Evolutionary conservation across 2,888 invertebrate genomes (phyloP).

Genomic region (Erannis defoliaria): DNA sequence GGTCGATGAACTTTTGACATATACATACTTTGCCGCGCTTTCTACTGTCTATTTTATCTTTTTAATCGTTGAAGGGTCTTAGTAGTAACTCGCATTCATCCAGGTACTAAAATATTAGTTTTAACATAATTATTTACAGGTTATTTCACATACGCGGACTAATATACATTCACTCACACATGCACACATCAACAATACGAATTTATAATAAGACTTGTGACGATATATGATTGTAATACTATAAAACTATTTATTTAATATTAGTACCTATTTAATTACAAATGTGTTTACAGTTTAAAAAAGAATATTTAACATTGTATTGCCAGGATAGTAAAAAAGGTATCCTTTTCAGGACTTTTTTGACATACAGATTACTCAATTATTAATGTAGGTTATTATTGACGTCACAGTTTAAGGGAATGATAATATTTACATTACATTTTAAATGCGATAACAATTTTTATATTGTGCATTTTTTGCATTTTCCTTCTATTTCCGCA

Average conservation of each 20-base stretch:
- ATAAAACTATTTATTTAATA: slow-evolving; percentile 19
- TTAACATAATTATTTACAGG: slow-evolving; percentile 41
- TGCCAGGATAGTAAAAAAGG: too few relatives aligned
- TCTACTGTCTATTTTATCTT: slow-evolving; percentile 27
- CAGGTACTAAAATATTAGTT: slow-evolving; percentile 33
- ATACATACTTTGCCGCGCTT: slow-evolving; percentile 39
- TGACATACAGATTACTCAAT: neutral
- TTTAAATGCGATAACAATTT: slow-evolving; percentile 7
- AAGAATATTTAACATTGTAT: neutral
- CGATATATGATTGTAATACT: slow-evolving; percentile 30
- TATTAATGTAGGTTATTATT: neutral
- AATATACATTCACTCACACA: slow-evolving; percentile 15
- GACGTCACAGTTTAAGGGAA: neutral
- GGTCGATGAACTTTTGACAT: slow-evolving; percentile 45
- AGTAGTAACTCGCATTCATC: slow-evolving; percentile 20
- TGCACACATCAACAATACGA: slow-evolving; percentile 32
- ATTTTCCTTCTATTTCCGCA: too few relatives aligned
- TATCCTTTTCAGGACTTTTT: neutral
- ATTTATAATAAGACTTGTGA: slow-evolving; percentile 37
- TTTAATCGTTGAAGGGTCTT: slow-evolving; percentile 21
- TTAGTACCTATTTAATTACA: slow-evolving; percentile 28
- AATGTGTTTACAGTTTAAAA: slow-evolving; percentile 16
- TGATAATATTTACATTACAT: slow-evolving; percentile 3
- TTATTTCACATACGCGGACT: slow-evolving; percentile 9
- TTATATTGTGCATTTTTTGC: neutral